Evolutionary conservation across 2,113 vertebrate species (phyloP), one percentile per base, ranked within the genome.

Genomic region (Caranx melampygus): DNA sequence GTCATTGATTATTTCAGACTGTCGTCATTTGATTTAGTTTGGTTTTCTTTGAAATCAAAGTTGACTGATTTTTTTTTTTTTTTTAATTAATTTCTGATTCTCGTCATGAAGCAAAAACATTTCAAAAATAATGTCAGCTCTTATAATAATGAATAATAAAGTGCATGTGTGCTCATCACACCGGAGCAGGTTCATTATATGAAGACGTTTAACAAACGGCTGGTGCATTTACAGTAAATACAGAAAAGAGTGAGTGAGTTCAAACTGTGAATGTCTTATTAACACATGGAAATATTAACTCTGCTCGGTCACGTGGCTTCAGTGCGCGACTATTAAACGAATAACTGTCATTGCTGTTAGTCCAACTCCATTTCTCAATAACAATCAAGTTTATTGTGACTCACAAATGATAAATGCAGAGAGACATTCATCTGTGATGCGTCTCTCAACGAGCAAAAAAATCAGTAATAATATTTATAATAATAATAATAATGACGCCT

Each of bases 261-360:
- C 26, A 65, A 10, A 52, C 7, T 33, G 2, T 45, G 55, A 70
- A 80, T 77, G 8, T n/a, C 15, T 5, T 0, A 0, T 45, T 66
- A 61, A 21, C 5, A 44, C 7, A 10, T 4, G 3, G 5, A 40
- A 14, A 31, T 40, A 1, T 58, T 14, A 5, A 60, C 3, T 68
- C 1, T 10, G 6, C 26, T 55, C 20, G 21, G 21, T 45, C 33
- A 11, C 10, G 6, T 15, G 49, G 52, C 58, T 71, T 78, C 61
- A 45, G 1, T 3, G 5, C 0, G 42, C 20, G 0, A 0, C 31
- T 11, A 69, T 44, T 33, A 51, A 91, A 90, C 88, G 82, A 88
- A 88, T 75, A 78, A 85, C 74, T 16, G n/a, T 12, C 18, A 14
- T 2, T 16, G 45, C 0, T 68, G 59, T 68, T 10, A 52, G 1